Conservation (phyloP, 2,797 vertebrate genomes). For the Pipistrellus pipistrellus region DNA sequence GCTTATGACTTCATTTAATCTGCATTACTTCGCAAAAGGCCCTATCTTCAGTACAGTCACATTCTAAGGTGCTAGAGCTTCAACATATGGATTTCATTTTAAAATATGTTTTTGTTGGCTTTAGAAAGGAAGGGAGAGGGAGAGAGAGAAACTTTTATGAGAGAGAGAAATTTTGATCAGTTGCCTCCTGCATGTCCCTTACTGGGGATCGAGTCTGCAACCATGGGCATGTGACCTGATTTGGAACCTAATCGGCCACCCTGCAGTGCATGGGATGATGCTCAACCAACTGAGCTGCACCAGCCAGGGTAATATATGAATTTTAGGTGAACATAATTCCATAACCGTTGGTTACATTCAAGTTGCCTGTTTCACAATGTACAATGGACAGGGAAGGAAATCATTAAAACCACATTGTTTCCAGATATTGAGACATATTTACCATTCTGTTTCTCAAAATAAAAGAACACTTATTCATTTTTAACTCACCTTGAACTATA, state of each 20-base stretch:
- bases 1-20: background rate
- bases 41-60: background rate
- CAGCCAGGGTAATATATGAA: background rate
- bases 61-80: background rate
- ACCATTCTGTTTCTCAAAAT: constrained; percentile 46
- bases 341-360: background rate
- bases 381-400: background rate
- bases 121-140: background rate
- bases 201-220: background rate
- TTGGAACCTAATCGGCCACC: background rate
- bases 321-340: background rate
- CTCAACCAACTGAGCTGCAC: background rate
- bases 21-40: background rate
- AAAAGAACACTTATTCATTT: constrained; percentile 25
- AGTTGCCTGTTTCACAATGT: background rate
- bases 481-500: background rate
- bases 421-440: constrained; percentile 3
- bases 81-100: background rate
- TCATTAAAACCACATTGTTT: background rate
- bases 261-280: background rate
- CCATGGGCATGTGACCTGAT: background rate
- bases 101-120: background rate
- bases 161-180: background rate
- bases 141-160: background rate
- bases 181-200: background rate